Base-by-base conservation (phyloP, 1,140 invertebrate species). In the Ptiloglossa arizonensis region DNA sequence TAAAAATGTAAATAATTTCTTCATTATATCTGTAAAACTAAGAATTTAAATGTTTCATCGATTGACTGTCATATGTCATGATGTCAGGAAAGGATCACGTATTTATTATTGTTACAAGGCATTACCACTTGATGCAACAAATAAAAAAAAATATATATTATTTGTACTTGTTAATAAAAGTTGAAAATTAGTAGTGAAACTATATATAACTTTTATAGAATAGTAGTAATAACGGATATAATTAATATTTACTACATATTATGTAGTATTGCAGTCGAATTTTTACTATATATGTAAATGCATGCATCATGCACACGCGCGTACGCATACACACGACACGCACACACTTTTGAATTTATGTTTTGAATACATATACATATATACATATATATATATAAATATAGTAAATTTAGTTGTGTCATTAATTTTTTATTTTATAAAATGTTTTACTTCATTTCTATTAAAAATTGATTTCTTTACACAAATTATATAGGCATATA, bases 51-150 rank as follows among this genome's bases (percentile, higher is more conserved):
- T 68, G 2, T 44, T 66, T 38, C 60, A 24, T 72, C 19, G 15
- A 50, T 8, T 17, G 44, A 52, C 29, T 27, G 52, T 62, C 48
- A 70, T 56, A 35, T 50, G 48, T 68, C 41, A 50, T 62, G 0
- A 67, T 48, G 29, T 62, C 50, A 69, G 64, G 38, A 68, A 27
- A 48, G 13, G 19, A 59, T 13, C 27, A 59, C 29, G 66, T 54
- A 62, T 64, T 74, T 68, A 41, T 70, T 59, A 11, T 79, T 69
- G 13, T 54, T 57, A 8, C 24, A 41, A 38, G 17, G 38, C 22
- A 56, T 48, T 80, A 27, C 32, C 38, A 24, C 19, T 59, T 22
- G 2, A 57, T 1, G n/a, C 0, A 29, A 52, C 29, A 54, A 46
- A 57, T 52, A 9, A 57, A 38, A 41, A 22, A 19, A 29, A n/a